A percentile compares a stretch with the other conserved stretches of the same genome.
phyloP scores from a whole-genome alignment of 2,797 vertebrate genomes.

The Pangasius djambal region DNA sequence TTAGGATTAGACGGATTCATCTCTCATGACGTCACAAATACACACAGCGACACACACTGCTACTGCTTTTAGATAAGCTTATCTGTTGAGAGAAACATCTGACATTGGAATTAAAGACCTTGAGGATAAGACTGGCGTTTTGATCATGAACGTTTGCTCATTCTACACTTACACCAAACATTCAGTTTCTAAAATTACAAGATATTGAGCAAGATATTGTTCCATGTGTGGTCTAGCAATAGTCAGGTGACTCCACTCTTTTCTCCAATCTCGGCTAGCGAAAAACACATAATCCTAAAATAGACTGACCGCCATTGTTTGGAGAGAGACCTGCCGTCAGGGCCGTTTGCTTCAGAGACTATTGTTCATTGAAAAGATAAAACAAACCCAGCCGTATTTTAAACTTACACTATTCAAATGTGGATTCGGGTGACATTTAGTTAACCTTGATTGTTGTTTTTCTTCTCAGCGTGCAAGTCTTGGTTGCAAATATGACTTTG shows the following conservation, averaged over 20 bases:
- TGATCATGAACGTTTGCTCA: not conserved
- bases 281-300: constrained; percentile 47
- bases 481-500: constrained; percentile 16
- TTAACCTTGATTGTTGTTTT: constrained; percentile 23
- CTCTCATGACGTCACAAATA: not conserved
- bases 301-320: constrained; percentile 49
- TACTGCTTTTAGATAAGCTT: not conserved
- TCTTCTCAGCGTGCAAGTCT: constrained; percentile 1
- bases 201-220: not conserved
- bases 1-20: not conserved
- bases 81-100: not conserved
- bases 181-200: not conserved
- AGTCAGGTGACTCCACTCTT: not conserved
- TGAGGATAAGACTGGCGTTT: not conserved
- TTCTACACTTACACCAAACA: not conserved
- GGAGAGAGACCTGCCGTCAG: constrained; percentile 9
- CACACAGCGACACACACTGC: not conserved
- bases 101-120: not conserved
- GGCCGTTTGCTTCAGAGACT: constrained; percentile 48
- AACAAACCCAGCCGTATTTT: constrained; percentile 20
- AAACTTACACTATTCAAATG: not conserved
- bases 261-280: not conserved
- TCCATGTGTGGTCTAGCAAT: not conserved
- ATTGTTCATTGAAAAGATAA: constrained; percentile 56
- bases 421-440: constrained; percentile 6